Evolutionary conservation across 2,113 vertebrate genomes (phyloP).

Genomic region (Clinocottus analis): DNA sequence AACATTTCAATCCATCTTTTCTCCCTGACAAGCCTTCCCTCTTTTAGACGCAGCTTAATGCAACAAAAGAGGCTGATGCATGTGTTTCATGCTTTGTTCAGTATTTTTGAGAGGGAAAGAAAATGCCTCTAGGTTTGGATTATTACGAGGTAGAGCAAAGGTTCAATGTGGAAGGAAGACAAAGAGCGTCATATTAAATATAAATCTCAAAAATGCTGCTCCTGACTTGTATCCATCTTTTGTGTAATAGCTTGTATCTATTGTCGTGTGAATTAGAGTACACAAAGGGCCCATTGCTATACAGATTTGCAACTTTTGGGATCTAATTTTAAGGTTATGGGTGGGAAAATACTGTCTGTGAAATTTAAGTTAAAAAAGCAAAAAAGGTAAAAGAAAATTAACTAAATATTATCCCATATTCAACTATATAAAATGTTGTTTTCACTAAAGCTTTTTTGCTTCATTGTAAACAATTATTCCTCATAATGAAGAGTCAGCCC

Average conservation of each 20-base stretch:
- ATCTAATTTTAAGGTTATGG: conserved; percentile 6
- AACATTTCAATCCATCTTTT: conserved; percentile 79
- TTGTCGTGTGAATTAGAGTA: conserved; percentile 1
- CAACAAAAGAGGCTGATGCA: conserved; percentile 75
- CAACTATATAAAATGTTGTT: neutral
- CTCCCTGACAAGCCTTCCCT: conserved; percentile 63
- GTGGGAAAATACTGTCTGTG: conserved; percentile 13
- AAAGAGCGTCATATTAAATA: conserved; percentile 29
- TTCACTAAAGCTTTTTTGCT: neutral
- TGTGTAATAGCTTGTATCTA: conserved; percentile 15
- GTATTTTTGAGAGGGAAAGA: conserved; percentile 47
- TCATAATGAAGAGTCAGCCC: neutral
- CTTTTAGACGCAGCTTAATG: conserved; percentile 74
- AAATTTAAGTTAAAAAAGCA: neutral
- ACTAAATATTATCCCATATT: neutral
- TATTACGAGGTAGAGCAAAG: conserved; percentile 29
- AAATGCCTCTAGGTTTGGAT: conserved; percentile 53
- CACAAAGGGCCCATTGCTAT: conserved; percentile 6
- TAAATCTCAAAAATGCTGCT: conserved; percentile 16
- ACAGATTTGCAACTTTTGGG: neutral
- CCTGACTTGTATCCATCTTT: neutral
- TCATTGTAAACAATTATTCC: neutral
- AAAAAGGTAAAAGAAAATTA: neutral
- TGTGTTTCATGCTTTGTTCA: conserved; percentile 71
- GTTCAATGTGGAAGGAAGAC: conserved; percentile 38